These are phyloP conservation scores for Cydia amplana DNA, from an alignment of 1,140 invertebrate species.

Conservation along the genomic window DNA sequence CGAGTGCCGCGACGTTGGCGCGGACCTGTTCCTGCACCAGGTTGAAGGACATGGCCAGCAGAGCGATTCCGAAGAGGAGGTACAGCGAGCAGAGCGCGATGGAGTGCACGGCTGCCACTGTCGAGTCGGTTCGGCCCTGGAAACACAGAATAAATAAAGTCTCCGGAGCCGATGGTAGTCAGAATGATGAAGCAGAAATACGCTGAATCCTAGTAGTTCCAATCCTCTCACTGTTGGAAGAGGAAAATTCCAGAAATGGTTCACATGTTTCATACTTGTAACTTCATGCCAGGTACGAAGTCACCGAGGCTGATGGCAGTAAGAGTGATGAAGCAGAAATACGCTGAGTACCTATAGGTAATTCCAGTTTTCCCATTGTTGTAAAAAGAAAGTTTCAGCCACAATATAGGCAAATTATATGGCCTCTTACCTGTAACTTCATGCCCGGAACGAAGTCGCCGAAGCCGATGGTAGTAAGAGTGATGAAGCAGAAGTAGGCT, in stretches of 20 bases:
- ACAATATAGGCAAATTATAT: conserved; percentile 95
- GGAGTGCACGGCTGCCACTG: conserved; percentile 85
- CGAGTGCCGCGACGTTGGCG: conserved; percentile 90
- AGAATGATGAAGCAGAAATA: conserved; percentile 98
- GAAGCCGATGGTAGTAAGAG: conserved; percentile 96
- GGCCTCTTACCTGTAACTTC: conserved; percentile 80
- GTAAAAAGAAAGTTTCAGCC: conserved; percentile 92
- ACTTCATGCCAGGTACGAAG: conserved; percentile 86
- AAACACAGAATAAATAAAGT: conserved; percentile 80
- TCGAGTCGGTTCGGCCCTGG: not conserved
- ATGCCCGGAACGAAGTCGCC: conserved; percentile 93
- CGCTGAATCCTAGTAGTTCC: conserved; percentile 93
- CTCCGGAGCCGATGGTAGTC: conserved; percentile 96
- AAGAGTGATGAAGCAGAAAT: conserved; percentile 97
- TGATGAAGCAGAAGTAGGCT: conserved; percentile 98
- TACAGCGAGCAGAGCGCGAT: conserved; percentile 96
- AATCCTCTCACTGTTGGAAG: conserved; percentile 92
- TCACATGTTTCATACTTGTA: conserved; percentile 77
- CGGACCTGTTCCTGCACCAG: conserved; percentile 96
- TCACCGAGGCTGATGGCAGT: conserved; percentile 98
- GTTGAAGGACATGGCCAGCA: conserved; percentile 99
- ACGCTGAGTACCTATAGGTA: conserved; percentile 95
- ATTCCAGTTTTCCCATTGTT: conserved; percentile 92
- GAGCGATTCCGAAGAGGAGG: conserved; percentile 96
- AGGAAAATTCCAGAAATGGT: conserved; percentile 68